Evolutionary conservation across 2,888 invertebrate genomes (phyloP).

Genomic region (Bombyx huttoni): DNA sequence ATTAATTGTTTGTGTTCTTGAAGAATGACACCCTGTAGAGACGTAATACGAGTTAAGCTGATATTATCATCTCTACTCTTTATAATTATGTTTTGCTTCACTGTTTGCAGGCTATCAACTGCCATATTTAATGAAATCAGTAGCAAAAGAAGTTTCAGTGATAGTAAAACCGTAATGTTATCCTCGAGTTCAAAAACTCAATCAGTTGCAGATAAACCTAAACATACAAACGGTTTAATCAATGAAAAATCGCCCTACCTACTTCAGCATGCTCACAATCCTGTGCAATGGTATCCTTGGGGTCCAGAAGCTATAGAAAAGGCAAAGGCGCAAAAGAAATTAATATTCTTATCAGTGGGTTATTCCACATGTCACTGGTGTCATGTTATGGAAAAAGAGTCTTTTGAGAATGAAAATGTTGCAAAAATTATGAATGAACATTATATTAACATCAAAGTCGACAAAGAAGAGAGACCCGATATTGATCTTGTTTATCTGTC

Average conservation of each 20-base stretch:
- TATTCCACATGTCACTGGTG: slow-evolving; percentile 99
- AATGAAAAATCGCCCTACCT: slow-evolving; percentile 93
- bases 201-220: slow-evolving; percentile 29
- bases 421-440: slow-evolving; percentile 91
- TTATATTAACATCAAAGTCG: slow-evolving; percentile 93
- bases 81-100: slow-evolving; percentile 4
- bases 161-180: slow-evolving; percentile 52
- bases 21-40: too few relatives aligned
- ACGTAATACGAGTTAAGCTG: too few relatives aligned
- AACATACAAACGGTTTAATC: slow-evolving; percentile 78
- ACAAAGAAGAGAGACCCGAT: slow-evolving; percentile 93
- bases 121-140: slow-evolving; percentile 30
- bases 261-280: slow-evolving; percentile 94
- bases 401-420: slow-evolving; percentile 88
- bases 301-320: slow-evolving; percentile 89
- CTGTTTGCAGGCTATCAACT: slow-evolving; percentile 34
- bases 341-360: slow-evolving; percentile 94
- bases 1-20: too few relatives aligned
- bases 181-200: slow-evolving; percentile 28
- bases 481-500: slow-evolving; percentile 96
- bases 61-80: background rate
- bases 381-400: slow-evolving; percentile 98
- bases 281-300: slow-evolving; percentile 98
- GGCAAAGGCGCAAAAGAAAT: slow-evolving; percentile 86
- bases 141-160: slow-evolving; percentile 41